These are phyloP conservation scores for Myiagra hebetior DNA, from an alignment of 2,113 vertebrate genomes.

Conservation along the genomic window DNA sequence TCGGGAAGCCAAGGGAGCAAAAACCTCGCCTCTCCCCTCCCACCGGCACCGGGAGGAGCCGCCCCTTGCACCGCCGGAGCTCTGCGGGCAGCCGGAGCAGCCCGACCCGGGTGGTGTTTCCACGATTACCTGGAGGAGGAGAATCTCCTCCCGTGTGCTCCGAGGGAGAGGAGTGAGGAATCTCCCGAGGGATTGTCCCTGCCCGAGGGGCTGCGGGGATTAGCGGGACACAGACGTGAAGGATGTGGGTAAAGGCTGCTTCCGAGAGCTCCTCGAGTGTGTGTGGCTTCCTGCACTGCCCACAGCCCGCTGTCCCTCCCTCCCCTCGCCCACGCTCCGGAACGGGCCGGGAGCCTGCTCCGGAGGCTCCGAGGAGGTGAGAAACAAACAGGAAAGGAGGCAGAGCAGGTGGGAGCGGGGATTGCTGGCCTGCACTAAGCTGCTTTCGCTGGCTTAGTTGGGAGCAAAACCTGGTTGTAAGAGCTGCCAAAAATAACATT, in stretches of 20 bases:
- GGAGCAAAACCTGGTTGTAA: neutral
- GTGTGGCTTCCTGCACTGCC: neutral
- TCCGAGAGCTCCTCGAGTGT: neutral
- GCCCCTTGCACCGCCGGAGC: neutral
- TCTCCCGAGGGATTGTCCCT: neutral
- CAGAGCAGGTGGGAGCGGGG: neutral
- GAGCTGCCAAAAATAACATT: neutral
- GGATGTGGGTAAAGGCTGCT: neutral
- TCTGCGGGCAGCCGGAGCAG: accelerated
- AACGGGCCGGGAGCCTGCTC: neutral
- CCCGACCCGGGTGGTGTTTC: neutral
- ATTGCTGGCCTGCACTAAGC: neutral
- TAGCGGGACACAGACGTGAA: accelerated
- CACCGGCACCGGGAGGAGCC: neutral
- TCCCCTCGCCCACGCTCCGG: neutral
- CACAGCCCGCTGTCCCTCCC: neutral
- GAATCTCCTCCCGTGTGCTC: neutral
- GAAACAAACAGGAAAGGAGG: neutral
- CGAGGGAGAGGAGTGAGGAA: neutral
- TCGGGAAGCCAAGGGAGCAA: accelerated
- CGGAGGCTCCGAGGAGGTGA: neutral
- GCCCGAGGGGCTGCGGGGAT: neutral
- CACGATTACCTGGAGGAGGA: neutral
- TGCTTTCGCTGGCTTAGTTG: neutral
- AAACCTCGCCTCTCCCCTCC: neutral